Conservation (phyloP, 2,113 vertebrate genomes). For the Chaetura pelagica region DNA sequence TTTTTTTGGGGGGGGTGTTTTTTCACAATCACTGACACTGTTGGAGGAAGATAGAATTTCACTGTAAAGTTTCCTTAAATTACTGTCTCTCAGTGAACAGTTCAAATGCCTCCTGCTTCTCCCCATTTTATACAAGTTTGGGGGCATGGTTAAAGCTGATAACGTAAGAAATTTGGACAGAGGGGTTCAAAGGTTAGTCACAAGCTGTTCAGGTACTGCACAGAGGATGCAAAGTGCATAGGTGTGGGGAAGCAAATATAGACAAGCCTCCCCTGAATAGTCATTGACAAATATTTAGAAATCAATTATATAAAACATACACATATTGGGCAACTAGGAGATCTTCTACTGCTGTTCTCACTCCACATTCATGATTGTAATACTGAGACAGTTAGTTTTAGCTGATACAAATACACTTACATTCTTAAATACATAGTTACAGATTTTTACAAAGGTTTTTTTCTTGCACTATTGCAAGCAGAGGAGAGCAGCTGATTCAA, state of each 20-base stretch:
- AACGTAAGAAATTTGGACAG: conserved; percentile 36
- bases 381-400: neutral
- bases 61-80: conserved; percentile 68
- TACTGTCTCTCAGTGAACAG: conserved; percentile 64
- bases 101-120: conserved; percentile 17
- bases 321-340: neutral
- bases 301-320: neutral
- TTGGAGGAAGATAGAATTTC: conserved; percentile 72
- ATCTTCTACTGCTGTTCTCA: neutral
- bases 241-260: neutral
- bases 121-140: neutral
- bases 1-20: too few relatives aligned
- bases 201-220: conserved; percentile 65
- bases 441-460: neutral
- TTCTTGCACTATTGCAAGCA: neutral
- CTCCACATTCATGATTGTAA: neutral
- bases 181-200: conserved; percentile 59
- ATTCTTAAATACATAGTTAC: neutral
- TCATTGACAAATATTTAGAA: neutral
- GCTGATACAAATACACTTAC: neutral
- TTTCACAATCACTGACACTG: conserved; percentile 77
- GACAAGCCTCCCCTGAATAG: neutral
- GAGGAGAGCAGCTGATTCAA: neutral
- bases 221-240: neutral
- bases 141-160: conserved; percentile 53